Percentiles rank a stretch among this genome's conserved stretches.
These are phyloP conservation scores for Halocaridina rubra DNA, from an alignment of 2,888 invertebrate species.

Conservation along the genomic window DNA sequence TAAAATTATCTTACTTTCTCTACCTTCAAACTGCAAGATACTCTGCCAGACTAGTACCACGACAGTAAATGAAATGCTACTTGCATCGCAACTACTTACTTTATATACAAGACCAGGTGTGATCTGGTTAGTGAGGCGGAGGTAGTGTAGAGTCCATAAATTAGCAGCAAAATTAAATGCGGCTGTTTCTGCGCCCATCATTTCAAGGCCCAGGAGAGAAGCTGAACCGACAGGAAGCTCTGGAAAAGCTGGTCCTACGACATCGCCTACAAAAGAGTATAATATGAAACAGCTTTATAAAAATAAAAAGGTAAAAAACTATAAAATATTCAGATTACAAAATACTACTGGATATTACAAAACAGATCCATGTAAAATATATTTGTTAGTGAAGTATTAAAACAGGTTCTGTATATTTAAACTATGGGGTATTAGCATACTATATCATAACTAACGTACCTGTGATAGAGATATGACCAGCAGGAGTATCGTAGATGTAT, in stretches of 20 bases:
- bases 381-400: too few relatives aligned
- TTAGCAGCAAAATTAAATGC: slow-evolving; percentile 97
- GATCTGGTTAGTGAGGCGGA: slow-evolving; percentile 69
- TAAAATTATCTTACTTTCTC: too few relatives aligned
- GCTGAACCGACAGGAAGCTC: slow-evolving; percentile 68
- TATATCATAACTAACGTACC: too few relatives aligned
- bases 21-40: too few relatives aligned
- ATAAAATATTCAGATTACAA: too few relatives aligned
- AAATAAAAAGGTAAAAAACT: neutral
- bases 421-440: too few relatives aligned
- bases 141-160: slow-evolving; percentile 73
- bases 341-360: too few relatives aligned
- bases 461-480: slow-evolving; percentile 71
- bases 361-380: too few relatives aligned
- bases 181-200: slow-evolving; percentile 83
- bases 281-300: neutral
- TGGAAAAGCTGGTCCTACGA: slow-evolving; percentile 92
- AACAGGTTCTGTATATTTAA: too few relatives aligned
- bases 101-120: slow-evolving; percentile 45
- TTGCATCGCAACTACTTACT: too few relatives aligned
- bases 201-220: slow-evolving; percentile 66
- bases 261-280: slow-evolving; percentile 80
- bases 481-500: slow-evolving; percentile 94
- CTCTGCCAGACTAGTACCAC: too few relatives aligned
- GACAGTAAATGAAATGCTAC: too few relatives aligned